Evolutionary conservation across 2,113 vertebrate species (phyloP).

Genomic region (Anhinga rufa): DNA sequence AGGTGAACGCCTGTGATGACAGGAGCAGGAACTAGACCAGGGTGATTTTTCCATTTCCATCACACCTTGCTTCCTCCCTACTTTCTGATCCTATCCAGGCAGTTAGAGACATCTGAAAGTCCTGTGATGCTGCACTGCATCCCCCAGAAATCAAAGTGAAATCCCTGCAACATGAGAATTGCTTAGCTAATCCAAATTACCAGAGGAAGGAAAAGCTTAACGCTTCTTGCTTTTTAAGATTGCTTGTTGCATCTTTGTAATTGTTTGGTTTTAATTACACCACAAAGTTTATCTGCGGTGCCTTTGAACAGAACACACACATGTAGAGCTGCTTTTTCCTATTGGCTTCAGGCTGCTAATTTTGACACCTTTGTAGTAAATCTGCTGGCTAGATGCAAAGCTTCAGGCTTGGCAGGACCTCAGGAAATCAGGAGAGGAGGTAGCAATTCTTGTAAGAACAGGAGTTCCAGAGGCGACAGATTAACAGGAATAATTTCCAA

Average conservation of each 20-base stretch:
- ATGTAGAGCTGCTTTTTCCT: neutral
- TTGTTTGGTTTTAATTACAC: constrained; percentile 1
- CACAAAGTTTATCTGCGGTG: neutral
- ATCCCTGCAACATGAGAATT: neutral
- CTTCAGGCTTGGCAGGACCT: constrained; percentile 29
- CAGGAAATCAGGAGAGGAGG: constrained; percentile 43
- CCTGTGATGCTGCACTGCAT: neutral
- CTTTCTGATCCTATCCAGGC: neutral
- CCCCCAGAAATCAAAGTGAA: neutral
- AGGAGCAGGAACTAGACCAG: neutral
- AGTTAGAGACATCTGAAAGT: neutral
- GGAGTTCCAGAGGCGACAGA: neutral
- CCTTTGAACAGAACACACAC: constrained; percentile 34
- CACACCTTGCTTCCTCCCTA: neutral
- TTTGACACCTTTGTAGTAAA: constrained; percentile 68
- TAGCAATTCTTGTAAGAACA: constrained; percentile 48
- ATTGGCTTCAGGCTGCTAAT: constrained; percentile 40
- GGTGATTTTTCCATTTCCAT: neutral
- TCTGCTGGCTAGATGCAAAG: constrained; percentile 54
- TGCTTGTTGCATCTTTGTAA: constrained; percentile 10
- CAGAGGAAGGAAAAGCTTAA: neutral
- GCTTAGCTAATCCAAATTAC: neutral
- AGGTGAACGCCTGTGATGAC: neutral
- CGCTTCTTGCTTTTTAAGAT: neutral
- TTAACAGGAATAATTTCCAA: neutral